Base-by-base conservation (phyloP, 1,140 invertebrate species). In the Listronotus oregonensis region DNA sequence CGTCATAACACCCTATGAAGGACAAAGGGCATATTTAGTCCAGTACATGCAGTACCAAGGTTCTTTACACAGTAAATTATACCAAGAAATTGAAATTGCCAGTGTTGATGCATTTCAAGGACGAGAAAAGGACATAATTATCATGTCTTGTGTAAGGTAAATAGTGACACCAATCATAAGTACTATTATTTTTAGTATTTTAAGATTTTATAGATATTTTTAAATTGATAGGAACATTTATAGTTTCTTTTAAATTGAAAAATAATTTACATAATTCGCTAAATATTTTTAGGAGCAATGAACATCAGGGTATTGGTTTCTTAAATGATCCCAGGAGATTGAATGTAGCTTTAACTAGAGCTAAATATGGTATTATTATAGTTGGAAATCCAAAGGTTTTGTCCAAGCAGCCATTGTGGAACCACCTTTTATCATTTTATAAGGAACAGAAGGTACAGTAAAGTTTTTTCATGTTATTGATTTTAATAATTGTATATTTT, bases 21-120 rank as follows among this genome's bases (percentile, higher is more conserved):
- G 98, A 0, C 98, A 99, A 77, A 82, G 98, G n/a, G 96, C 97
- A 0, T 99, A 97, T 80, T 82, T 99, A 49, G 97, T 94, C 0
- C 96, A 99, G 74, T 97, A 98, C 73, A 99, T 99, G 96, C 97
- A 99, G 77, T 97, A 98, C 75, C 97, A 98, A 80, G 98, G 97
- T 6, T 93, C 95, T 3, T 81, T 99, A 8, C 96, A 99, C 76
- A 90, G 94, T 6, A 98, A 98, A 78, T 80, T 99, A 0, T 99
- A 99, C 80, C 94, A 98, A 79, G 97, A 99, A 78, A 98, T 99
- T 49, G 98, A 99, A 81, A 96, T 99, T 0, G 97, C 97, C 0
- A 99, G 96, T 81, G 98, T 99, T 9, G 98, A 99, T 80, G 97
- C 98, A 3, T 99, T 99, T 78, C 93, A 95, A 77, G 92, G 98